phyloP scores from a whole-genome alignment of 2,113 vertebrate genomes.

The Pachypanchax playfairii region DNA sequence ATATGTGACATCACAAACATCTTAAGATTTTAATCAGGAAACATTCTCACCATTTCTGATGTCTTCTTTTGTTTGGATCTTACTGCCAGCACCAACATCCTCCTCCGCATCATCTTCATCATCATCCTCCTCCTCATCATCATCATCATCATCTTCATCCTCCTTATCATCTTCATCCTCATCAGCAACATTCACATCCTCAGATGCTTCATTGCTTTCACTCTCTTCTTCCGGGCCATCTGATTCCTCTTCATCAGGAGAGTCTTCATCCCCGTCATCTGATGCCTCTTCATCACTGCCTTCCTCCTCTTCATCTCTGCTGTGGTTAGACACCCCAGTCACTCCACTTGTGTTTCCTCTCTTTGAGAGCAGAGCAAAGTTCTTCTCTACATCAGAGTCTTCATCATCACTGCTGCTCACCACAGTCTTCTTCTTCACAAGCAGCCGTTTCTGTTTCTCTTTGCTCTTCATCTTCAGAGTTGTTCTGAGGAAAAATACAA shows the following conservation, averaged over 20 bases:
- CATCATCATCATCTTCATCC: neutral
- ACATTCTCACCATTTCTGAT: constrained; percentile 50
- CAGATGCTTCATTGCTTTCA: neutral
- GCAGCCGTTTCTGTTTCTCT: neutral
- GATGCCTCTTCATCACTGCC: neutral
- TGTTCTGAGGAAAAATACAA: too few species aligned
- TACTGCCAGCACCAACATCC: neutral
- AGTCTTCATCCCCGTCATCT: neutral
- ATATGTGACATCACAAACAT: too few species aligned
- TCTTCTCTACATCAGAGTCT: constrained; percentile 54
- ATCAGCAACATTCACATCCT: neutral
- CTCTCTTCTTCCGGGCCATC: neutral
- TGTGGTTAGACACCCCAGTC: neutral
- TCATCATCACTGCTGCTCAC: constrained; percentile 25
- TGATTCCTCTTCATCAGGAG: neutral
- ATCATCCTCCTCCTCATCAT: constrained; percentile 7
- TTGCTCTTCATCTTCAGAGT: constrained; percentile 23
- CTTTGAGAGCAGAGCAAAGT: constrained; percentile 40
- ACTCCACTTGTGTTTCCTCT: constrained; percentile 1
- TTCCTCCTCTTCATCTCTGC: constrained; percentile 4
- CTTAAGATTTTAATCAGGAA: neutral
- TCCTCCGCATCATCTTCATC: constrained; percentile 2
- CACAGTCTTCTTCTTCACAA: neutral
- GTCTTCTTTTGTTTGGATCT: constrained; percentile 43
- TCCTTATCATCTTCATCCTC: neutral